These are phyloP conservation scores for Boulengeromyrus knoepffleri DNA, from an alignment of 2,113 vertebrate species.

Conservation along the genomic window DNA sequence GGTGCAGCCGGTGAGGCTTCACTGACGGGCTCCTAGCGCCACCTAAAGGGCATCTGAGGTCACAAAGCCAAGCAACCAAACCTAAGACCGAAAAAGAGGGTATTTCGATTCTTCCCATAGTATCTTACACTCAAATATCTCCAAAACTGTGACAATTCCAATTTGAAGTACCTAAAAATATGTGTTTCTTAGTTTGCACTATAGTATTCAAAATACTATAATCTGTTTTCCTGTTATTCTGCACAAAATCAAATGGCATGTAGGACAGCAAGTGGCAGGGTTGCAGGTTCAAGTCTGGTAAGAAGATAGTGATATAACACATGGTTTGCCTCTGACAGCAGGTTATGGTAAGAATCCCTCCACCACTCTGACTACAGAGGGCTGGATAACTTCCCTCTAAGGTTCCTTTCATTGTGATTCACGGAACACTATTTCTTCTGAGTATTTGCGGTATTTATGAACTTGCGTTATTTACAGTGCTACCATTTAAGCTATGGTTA, in stretches of 20 bases:
- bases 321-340: background rate
- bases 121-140: background rate
- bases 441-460: background rate
- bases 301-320: background rate
- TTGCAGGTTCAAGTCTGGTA: background rate
- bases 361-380: background rate
- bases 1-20: background rate
- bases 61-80: background rate
- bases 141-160: background rate
- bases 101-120: background rate
- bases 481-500: background rate
- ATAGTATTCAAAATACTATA: background rate
- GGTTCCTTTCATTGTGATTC: background rate
- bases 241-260: background rate
- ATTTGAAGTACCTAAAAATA: background rate
- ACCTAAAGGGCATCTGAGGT: background rate
- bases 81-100: background rate
- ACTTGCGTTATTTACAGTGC: background rate
- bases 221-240: background rate
- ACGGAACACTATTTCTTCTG: background rate
- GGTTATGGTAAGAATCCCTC: background rate
- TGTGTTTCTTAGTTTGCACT: background rate
- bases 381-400: background rate
- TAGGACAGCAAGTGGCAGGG: background rate
- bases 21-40: too few relatives aligned